Conservation (phyloP, 2,113 vertebrate genomes). For the Callipepla californica region DNA sequence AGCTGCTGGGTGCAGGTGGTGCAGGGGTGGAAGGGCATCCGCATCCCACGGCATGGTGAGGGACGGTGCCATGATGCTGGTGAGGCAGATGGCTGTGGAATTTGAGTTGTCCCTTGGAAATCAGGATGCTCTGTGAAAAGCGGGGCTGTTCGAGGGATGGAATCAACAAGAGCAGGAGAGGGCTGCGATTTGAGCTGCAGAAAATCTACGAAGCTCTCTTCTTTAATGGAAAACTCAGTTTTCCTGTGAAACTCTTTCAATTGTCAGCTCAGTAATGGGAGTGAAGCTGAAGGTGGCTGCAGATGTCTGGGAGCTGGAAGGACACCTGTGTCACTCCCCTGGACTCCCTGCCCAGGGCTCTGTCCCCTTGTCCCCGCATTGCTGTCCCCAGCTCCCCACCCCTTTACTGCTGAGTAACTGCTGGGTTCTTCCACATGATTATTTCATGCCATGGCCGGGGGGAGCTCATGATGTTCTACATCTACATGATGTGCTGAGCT, state of each 20-base stretch:
- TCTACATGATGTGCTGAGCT: not conserved
- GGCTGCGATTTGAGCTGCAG: not conserved
- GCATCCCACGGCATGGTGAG: accelerated
- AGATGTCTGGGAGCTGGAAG: not conserved
- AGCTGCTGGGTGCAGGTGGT: too few species aligned
- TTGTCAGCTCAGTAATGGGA: not conserved
- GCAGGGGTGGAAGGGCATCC: accelerated
- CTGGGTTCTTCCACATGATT: not conserved
- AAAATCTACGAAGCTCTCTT: not conserved
- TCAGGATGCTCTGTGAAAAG: not conserved
- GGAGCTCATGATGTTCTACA: not conserved
- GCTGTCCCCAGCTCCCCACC: accelerated
- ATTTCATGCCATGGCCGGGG: accelerated
- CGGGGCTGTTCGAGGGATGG: not conserved
- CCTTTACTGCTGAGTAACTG: not conserved
- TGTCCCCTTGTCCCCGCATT: not conserved
- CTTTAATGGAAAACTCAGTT: not conserved
- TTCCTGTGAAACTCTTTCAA: not conserved
- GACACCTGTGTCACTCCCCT: not conserved
- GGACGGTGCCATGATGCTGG: not conserved
- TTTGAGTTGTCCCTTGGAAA: not conserved
- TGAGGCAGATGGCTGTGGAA: too few species aligned
- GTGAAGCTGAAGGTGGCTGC: not conserved
- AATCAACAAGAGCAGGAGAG: not conserved
- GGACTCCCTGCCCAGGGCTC: accelerated